Evolutionary conservation across 92 coral and sea anemone genomes (phyloP), one percentile per base, ranked within the genome.

Genomic region (Zoanthus gigantus): DNA sequence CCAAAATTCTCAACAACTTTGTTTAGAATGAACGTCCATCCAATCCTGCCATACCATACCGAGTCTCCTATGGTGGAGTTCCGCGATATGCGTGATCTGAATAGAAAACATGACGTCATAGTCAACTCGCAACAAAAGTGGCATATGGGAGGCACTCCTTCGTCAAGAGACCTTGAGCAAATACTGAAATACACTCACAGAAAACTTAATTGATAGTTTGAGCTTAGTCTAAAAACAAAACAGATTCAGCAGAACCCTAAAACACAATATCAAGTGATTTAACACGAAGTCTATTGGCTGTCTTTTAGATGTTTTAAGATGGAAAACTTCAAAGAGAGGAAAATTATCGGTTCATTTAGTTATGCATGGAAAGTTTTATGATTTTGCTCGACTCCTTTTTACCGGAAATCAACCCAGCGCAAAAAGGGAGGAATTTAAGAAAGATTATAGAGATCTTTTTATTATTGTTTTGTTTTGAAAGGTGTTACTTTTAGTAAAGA

Each of bases 101-200:
- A 81, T 81, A 47, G 75, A 66, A 65, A 5, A 34, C n/a, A 47
- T 81, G 85, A 81, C 85, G 85, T 81, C 85, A 81, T 57, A 3
- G 74, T 44, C 16, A 65, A 81, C 85, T 81, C 54, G 85, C 74
- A 47, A 81, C 85, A 79, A 81, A 79, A 66, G 46, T 81, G 85
- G 74, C 85, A 81, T 14, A 23, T 81, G 85, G 85, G 85, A 75
- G 85, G 85, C 71, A 16, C 82, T 0, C 15, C 42, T 34, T 9
- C 57, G 23, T 60, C 61, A 45, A 66, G 13, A 48, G 75, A 28
- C 45, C 72, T 7, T 3, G 29, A 23, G 71, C 53, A 63, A 79
- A 23, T 23, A 23, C 23, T 23, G 42, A 2, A 37, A 68, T 46
- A 46, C 42, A 66, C 23, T 1, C 34, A 46, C 34, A 79, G 84